Evolutionary conservation across 2,888 invertebrate genomes (phyloP).

Genomic region (Nemotelus nigrinus): DNA sequence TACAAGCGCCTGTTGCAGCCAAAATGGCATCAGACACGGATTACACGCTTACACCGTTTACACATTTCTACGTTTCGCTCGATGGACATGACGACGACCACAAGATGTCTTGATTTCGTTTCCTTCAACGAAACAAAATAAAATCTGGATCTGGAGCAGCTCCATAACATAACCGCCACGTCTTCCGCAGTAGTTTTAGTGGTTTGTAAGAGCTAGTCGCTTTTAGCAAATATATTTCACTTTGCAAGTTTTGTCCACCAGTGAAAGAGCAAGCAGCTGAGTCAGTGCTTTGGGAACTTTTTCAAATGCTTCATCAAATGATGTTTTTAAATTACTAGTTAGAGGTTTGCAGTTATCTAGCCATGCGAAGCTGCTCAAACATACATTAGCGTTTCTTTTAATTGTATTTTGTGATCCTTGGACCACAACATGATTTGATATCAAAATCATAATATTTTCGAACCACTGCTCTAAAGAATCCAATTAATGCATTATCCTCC

Average conservation of each 20-base stretch:
- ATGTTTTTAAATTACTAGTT: too few species aligned
- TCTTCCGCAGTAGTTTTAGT: conserved; percentile 32
- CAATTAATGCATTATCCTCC: background rate
- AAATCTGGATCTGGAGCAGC: conserved; percentile 44
- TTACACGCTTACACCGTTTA: conserved; percentile 38
- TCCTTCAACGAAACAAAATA: conserved; percentile 29
- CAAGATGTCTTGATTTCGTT: conserved; percentile 43
- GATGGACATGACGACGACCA: conserved; percentile 37
- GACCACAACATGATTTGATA: too few species aligned
- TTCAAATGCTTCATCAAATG: background rate
- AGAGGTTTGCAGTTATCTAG: too few species aligned
- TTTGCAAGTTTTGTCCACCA: background rate
- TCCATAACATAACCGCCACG: conserved; percentile 20
- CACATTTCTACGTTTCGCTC: conserved; percentile 31
- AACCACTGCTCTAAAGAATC: too few species aligned
- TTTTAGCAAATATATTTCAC: background rate
- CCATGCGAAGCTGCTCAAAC: too few species aligned
- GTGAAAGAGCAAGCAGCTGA: background rate
- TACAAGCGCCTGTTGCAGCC: conserved; percentile 34
- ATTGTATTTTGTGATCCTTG: too few species aligned
- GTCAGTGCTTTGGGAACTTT: conserved; percentile 15
- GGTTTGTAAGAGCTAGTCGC: conserved; percentile 5
- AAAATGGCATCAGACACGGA: conserved; percentile 21
- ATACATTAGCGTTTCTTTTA: too few species aligned
- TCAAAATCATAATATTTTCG: too few species aligned